Evolutionary conservation across 2,888 invertebrate genomes (phyloP).

Genomic region (Galerucella calmariensis): DNA sequence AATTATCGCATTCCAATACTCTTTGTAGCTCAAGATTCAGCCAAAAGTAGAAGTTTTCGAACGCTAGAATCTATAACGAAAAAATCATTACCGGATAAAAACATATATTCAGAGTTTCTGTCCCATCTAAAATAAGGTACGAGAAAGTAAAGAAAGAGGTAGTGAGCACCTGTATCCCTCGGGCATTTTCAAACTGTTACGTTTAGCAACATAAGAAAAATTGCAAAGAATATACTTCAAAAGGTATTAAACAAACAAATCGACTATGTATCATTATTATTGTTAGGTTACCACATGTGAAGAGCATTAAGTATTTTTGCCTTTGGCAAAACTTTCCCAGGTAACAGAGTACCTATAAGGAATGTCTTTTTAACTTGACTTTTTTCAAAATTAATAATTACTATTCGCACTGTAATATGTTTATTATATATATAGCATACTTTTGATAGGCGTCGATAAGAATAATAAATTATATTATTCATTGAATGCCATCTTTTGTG

Average conservation of each 20-base stretch:
- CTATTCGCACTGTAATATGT: no score
- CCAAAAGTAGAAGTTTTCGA: no score
- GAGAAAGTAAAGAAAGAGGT: slow-evolving; percentile 12
- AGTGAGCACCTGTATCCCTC: slow-evolving; percentile 18
- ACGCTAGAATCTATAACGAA: no score
- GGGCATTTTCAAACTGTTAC: slow-evolving; percentile 4
- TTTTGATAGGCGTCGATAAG: no score
- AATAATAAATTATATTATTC: no score
- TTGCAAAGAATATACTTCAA: slow-evolving; percentile 14
- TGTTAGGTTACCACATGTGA: slow-evolving; percentile 7
- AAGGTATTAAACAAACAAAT: slow-evolving; percentile 19
- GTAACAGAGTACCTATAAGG: background rate
- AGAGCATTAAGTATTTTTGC: background rate
- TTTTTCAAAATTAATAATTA: background rate
- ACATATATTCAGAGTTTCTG: background rate
- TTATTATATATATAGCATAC: no score
- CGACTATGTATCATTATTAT: slow-evolving; percentile 19
- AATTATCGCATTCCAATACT: no score
- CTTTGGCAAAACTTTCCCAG: background rate
- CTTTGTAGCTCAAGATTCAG: no score
- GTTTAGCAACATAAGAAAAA: slow-evolving; percentile 4
- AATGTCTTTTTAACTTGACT: background rate
- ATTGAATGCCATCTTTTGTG: no score
- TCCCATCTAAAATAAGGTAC: background rate
- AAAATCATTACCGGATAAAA: no score